Evolutionary conservation across 2,888 invertebrate species (phyloP).

Genomic region (Mimas tiliae): DNA sequence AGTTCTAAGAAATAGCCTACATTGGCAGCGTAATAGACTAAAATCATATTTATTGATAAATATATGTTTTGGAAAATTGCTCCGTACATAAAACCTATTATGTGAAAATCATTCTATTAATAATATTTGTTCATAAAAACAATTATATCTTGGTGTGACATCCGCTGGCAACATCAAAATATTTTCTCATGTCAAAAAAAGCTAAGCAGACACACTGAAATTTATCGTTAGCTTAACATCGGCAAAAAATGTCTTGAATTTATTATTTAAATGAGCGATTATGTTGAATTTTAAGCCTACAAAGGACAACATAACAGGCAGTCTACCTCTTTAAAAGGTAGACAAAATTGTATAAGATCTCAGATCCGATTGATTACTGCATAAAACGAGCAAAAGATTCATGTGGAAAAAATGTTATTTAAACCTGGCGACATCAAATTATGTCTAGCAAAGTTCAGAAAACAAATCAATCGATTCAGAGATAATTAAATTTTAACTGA

Average conservation of each 20-base stretch:
- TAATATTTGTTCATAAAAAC: no score
- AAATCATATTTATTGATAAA: no score
- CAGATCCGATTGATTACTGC: no score
- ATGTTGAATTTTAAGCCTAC: neutral
- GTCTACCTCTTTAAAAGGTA: neutral
- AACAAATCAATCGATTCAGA: neutral
- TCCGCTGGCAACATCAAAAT: no score
- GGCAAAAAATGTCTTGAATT: neutral
- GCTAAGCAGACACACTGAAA: slow-evolving; percentile 6
- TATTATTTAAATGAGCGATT: neutral
- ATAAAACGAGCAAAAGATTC: neutral
- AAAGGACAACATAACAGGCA: neutral
- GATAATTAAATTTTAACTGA: neutral
- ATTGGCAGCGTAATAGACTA: neutral
- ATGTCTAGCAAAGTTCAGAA: neutral
- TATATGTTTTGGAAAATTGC: no score
- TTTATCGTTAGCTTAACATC: neutral
- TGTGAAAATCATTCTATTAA: no score
- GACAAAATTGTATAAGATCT: neutral
- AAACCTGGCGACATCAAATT: neutral
- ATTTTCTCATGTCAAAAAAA: neutral
- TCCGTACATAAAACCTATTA: no score
- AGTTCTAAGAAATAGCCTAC: neutral
- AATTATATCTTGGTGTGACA: no score
- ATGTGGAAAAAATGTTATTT: neutral